phyloP scores from a whole-genome alignment of 2,888 invertebrate species.

The Sphaerophoria taeniata region DNA sequence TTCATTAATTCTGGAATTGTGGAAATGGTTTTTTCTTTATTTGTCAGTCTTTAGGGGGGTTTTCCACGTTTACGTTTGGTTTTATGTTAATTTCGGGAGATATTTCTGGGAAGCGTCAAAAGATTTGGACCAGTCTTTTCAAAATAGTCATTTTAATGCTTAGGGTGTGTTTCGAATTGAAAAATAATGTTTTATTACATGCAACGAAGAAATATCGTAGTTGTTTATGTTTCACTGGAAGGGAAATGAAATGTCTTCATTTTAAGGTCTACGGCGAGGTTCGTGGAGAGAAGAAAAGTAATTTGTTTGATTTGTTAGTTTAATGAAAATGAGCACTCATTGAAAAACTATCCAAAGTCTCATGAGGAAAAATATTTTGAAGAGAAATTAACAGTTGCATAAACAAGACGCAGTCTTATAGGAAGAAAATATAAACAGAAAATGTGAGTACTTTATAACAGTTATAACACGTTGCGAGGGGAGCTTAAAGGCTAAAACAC shows the following conservation, averaged over 20 bases:
- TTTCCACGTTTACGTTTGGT: slow-evolving; percentile 16
- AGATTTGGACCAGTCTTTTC: slow-evolving; percentile 55
- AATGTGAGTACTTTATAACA: too few species aligned
- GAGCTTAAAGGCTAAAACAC: too few species aligned
- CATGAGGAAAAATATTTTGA: not conserved
- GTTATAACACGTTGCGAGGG: too few species aligned
- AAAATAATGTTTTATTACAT: slow-evolving; percentile 23
- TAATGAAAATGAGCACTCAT: slow-evolving; percentile 2
- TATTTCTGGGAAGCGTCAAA: slow-evolving; percentile 58
- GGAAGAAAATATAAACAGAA: too few species aligned
- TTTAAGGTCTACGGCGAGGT: not conserved
- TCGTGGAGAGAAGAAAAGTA: not conserved
- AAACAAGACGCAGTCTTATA: too few species aligned
- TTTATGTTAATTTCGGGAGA: slow-evolving; percentile 18
- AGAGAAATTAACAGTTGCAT: not conserved
- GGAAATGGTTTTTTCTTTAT: slow-evolving; percentile 15
- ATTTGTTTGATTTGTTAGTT: slow-evolving; percentile 28
- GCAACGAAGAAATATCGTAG: not conserved
- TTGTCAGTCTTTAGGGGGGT: slow-evolving; percentile 6
- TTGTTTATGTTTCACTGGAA: not conserved
- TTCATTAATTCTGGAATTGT: slow-evolving; percentile 58
- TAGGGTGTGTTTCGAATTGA: slow-evolving; percentile 13
- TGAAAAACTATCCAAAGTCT: not conserved
- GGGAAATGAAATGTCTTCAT: slow-evolving; percentile 3
- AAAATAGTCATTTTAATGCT: slow-evolving; percentile 26